Base-by-base conservation (phyloP, 1,140 invertebrate species). In the Drosophila carrolli region DNA sequence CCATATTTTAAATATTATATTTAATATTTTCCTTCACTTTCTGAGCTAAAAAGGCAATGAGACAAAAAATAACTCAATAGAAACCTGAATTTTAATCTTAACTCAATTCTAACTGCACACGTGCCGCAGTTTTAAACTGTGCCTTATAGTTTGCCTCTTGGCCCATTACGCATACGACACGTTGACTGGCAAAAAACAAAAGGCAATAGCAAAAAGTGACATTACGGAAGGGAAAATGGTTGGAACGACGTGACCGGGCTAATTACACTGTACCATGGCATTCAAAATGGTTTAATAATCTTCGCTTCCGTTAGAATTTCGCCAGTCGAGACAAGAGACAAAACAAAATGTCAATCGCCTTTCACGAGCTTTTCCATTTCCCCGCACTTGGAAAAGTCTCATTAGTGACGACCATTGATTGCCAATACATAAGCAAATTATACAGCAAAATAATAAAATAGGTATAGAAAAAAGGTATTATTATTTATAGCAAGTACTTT, bases 231-330 rank as follows among this genome's bases (percentile, higher is more conserved):
- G 14, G 16, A 19, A 48, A 57, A 38, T 8, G 14, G n/a, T 6
- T 8, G 7, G 10, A 16, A 40, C 51, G 48, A 74, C 61, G 41
- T 73, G 71, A 47, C 68, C 48, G 10, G 66, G 65, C 82, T 86
- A 86, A 86, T 86, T 86, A 85, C 82, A 78, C 81, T 82, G 78
- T 63, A 62, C 67, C 54, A 74, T 53, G 43, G 37, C 72, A 80
- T 73, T 86, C 65, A 66, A 76, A 79, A 86, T 83, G 75, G 75
- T 83, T 79, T 88, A 83, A 83, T 79, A 86, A 86, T 88, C 79
- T 80, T 73, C 73, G 80, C 79, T 88, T 89, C 83, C 83, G 84
- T 74, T 77, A 59, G 86, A 78, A 78, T 71, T 81, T 74, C 70
- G 70, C 29, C 78, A 55, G 16, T 37, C 29, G 29, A 29, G 37